These are phyloP conservation scores for Heterotis niloticus DNA, from an alignment of 2,113 vertebrate genomes.

Conservation along the genomic window DNA sequence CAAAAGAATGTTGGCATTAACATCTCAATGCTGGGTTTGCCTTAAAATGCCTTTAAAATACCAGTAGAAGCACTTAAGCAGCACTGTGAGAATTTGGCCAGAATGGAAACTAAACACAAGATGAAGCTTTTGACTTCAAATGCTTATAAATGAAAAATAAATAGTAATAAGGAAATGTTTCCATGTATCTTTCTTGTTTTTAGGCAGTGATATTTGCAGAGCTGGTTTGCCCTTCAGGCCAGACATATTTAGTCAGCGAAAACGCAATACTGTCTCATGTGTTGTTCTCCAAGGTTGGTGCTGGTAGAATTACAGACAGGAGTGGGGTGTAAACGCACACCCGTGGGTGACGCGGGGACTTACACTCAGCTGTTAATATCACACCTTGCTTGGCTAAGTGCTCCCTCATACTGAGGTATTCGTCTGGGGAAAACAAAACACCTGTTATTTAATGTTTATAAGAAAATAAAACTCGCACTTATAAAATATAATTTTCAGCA, in stretches of 20 bases:
- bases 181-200: background rate
- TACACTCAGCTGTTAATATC: conserved; percentile 32
- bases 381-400: no score
- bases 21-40: no score
- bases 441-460: no score
- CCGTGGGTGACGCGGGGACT: conserved; percentile 38
- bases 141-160: background rate
- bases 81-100: no score
- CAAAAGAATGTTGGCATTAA: no score
- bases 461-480: no score
- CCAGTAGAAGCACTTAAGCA: no score
- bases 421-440: no score
- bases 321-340: conserved; percentile 56
- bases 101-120: no score
- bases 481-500: no score
- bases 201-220: background rate
- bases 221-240: conserved; percentile 10
- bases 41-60: no score
- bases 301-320: conserved; percentile 52
- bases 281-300: conserved; percentile 20
- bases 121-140: background rate
- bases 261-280: conserved; percentile 14
- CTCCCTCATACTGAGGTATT: background rate
- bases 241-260: conserved; percentile 33
- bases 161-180: background rate